Evolutionary conservation across 2,888 invertebrate genomes (phyloP).

Genomic region (Ormyrus thymus): DNA sequence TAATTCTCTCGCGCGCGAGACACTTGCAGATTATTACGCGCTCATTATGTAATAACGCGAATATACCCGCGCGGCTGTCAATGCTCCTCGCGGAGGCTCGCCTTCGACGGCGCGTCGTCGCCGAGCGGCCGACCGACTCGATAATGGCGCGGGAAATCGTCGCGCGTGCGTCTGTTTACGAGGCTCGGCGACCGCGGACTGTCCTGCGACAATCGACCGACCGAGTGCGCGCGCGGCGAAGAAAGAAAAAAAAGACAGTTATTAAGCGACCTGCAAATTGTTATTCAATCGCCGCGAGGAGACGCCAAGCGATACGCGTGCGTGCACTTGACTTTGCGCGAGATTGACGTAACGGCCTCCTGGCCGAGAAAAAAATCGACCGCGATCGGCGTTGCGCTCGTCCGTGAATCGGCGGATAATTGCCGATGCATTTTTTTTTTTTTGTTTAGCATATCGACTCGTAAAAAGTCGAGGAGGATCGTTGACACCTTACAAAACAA

Average conservation of each 20-base stretch:
- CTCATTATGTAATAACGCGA: slow-evolving; percentile 55
- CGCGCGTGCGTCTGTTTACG: slow-evolving; percentile 44
- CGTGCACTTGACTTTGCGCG: slow-evolving; percentile 50
- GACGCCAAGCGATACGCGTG: not conserved
- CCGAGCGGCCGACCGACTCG: slow-evolving; percentile 49
- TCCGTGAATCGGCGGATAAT: slow-evolving; percentile 9
- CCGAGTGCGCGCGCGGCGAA: not conserved
- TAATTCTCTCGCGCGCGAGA: slow-evolving; percentile 49
- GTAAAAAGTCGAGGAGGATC: not conserved
- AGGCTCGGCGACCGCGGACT: slow-evolving; percentile 7
- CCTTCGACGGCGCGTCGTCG: not conserved
- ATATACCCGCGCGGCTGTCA: slow-evolving; percentile 1
- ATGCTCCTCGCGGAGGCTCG: slow-evolving; percentile 12
- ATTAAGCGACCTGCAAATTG: not conserved
- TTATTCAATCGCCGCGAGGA: slow-evolving; percentile 16
- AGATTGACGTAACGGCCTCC: slow-evolving; percentile 28
- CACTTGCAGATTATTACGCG: slow-evolving; percentile 55
- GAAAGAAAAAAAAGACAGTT: not conserved
- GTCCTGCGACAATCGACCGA: slow-evolving; percentile 28
- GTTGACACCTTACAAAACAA: slow-evolving; percentile 9
- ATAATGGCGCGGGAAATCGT: slow-evolving; percentile 21
- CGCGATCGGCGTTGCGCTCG: slow-evolving; percentile 17
- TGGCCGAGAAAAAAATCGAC: slow-evolving; percentile 7
- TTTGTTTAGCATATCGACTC: not conserved
- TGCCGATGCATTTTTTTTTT: slow-evolving; percentile 5